These are phyloP conservation scores for Drosophila sulfurigaster DNA, from an alignment of 1,140 invertebrate species.

Conservation along the genomic window DNA sequence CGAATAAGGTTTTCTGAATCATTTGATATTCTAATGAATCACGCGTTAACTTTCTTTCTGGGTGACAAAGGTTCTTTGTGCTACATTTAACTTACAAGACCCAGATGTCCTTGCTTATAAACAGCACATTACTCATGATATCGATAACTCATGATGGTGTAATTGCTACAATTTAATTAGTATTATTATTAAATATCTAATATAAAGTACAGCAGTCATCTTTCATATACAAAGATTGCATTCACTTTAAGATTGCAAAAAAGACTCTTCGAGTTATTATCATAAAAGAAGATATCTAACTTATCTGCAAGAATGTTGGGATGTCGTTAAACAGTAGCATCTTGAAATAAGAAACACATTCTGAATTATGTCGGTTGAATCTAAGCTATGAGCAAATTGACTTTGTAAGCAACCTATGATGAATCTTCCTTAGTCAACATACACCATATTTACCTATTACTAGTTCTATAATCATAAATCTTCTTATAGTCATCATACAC, in stretches of 20 bases:
- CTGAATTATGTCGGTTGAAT: background rate
- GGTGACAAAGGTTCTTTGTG: too few species aligned
- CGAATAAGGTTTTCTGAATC: background rate
- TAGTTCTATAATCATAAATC: background rate
- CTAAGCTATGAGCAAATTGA: background rate
- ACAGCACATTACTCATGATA: background rate
- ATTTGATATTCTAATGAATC: conserved; percentile 2
- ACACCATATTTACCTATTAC: background rate
- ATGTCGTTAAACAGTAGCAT: background rate
- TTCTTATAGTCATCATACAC: too few species aligned
- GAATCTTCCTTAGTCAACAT: background rate
- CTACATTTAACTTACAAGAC: background rate
- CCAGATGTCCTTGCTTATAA: background rate
- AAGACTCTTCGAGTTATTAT: background rate
- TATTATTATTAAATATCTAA: too few species aligned
- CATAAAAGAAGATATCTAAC: background rate
- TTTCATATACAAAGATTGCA: background rate
- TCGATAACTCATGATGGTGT: background rate
- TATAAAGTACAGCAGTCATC: background rate
- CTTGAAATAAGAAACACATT: too few species aligned
- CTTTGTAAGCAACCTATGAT: background rate
- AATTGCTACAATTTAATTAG: background rate
- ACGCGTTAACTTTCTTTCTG: background rate
- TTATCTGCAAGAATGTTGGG: background rate
- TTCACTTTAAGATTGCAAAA: background rate